Base-by-base conservation (phyloP, 2,113 vertebrate genomes). In the Salminus brasiliensis region DNA sequence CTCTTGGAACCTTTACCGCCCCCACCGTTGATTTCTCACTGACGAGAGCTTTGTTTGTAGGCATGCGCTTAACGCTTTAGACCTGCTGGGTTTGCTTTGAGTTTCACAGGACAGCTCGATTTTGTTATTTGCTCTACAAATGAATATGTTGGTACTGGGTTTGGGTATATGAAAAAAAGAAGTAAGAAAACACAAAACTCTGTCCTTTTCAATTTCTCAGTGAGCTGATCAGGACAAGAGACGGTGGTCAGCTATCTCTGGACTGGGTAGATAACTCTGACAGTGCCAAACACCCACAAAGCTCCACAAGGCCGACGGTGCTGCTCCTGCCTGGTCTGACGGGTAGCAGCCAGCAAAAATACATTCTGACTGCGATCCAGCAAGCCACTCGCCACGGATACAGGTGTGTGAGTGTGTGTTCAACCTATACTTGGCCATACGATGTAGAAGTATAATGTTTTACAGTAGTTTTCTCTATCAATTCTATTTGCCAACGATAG, bases 191-290 rank as follows among this genome's bases (percentile, higher is more conserved):
- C n/a, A n/a, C n/a, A n/a, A n/a, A n/a, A n/a, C n/a, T n/a, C n/a
- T n/a, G n/a, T n/a, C n/a, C 29, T 25, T 25, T n/a, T 9, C 2
- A 45, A 0, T 34, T 15, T 60, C 32, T 23, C 84, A 93, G 95
- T 76, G 94, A 96, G 84, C 77, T 92, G 71, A 91, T 97, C 27
- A 76, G 79, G 39, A 95, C 94, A 0, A 68, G 79, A 0, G 95
- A 96, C 1, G 95, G 95, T 0, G 94, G 95, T 21, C 95, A 95
- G 87, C 86, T 97, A 73, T 90, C 93, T n/a, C 86, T 96, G 59
- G 95, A 97, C 83, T 96, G 95, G 95, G 82, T 90, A 3, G 90
- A 91, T 66, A 92, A 90, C 76, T 13, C 57, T 0, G 29, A 59
- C 47, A 92, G 88, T 12, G 1, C 1, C 0, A 65, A 71, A 0